Evolutionary conservation across 2,797 vertebrate genomes (phyloP).

Genomic region (Tympanoctomys barrerae): DNA sequence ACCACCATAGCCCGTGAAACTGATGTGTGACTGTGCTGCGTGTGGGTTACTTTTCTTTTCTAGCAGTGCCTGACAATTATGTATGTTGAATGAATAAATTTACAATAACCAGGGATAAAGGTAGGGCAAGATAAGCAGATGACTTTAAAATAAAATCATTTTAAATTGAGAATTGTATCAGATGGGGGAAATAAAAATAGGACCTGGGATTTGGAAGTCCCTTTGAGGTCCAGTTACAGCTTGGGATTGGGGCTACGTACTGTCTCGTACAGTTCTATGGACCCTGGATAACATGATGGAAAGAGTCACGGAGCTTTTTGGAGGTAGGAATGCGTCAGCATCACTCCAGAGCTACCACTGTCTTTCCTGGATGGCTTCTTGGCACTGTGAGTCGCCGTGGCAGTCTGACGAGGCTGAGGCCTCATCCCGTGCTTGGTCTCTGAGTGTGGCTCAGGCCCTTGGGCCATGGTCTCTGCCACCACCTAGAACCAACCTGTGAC

Average conservation of each 20-base stretch:
- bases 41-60: not conserved
- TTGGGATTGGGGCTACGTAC: not conserved
- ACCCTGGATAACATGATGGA: not conserved
- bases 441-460: not conserved
- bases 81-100: not conserved
- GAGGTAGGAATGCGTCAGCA: not conserved
- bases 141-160: slow-evolving; percentile 11
- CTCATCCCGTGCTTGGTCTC: accelerated
- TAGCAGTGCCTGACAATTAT: not conserved
- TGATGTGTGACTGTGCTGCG: not conserved
- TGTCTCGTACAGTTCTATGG: not conserved
- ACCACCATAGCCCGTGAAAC: not conserved
- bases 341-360: not conserved
- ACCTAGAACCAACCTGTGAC: not conserved
- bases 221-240: not conserved
- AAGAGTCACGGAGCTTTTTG: not conserved
- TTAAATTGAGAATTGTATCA: not conserved
- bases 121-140: not conserved
- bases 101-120: not conserved
- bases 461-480: not conserved
- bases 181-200: not conserved
- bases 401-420: not conserved
- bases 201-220: not conserved
- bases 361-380: not conserved
- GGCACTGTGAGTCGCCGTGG: not conserved